Percentiles rank a stretch among this genome's conserved stretches.
These are phyloP conservation scores for Mystacornis crossleyi DNA, from an alignment of 2,113 vertebrate genomes.

Conservation along the genomic window DNA sequence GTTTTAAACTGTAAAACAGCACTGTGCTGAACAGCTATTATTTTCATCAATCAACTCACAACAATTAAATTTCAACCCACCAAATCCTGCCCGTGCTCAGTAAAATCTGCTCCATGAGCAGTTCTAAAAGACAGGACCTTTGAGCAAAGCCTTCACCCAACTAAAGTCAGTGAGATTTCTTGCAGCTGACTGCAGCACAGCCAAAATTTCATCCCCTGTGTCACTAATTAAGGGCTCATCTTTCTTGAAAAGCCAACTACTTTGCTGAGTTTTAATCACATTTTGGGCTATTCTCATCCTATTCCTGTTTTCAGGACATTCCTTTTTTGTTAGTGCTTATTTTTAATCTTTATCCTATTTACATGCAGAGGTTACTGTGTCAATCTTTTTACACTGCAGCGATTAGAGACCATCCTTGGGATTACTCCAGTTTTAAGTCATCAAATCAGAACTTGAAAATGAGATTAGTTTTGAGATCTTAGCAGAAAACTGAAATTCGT, in stretches of 20 bases:
- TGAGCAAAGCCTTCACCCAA: not conserved
- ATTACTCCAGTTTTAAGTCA: not conserved
- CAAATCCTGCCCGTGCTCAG: not conserved
- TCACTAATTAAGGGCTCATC: not conserved
- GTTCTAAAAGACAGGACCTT: not conserved
- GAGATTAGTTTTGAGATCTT: not conserved
- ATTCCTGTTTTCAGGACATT: not conserved
- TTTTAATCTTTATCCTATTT: not conserved
- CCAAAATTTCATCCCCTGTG: not conserved
- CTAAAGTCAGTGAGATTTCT: not conserved
- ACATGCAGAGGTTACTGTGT: not conserved
- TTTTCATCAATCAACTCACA: not conserved
- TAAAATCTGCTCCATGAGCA: not conserved
- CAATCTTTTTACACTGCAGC: not conserved
- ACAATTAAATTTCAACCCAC: not conserved
- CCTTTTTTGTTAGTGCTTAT: not conserved
- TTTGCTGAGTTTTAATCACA: not conserved
- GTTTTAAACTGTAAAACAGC: not conserved
- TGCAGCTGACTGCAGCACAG: not conserved
- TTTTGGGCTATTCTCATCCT: not conserved
- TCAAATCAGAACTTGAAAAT: not conserved
- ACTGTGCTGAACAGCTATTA: not conserved
- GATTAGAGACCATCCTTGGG: not conserved
- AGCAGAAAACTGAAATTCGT: not conserved
- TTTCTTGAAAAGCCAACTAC: not conserved